phyloP scores from a whole-genome alignment of 2,113 vertebrate species.

The Platysteira castanea region DNA sequence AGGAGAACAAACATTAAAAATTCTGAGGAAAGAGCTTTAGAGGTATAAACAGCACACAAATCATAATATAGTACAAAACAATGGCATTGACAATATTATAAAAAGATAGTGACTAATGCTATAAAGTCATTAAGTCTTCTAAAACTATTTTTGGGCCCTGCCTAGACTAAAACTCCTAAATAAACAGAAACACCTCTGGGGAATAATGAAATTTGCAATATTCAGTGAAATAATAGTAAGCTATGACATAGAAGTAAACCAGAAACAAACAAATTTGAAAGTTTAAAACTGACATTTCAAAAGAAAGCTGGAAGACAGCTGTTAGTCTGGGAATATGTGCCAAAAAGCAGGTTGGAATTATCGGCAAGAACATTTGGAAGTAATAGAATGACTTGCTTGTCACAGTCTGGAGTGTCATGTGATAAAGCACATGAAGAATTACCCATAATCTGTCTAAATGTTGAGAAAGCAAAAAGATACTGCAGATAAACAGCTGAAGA shows the following conservation, averaged over 20 bases:
- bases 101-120: neutral
- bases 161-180: neutral
- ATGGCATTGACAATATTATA: neutral
- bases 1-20: neutral
- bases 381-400: neutral
- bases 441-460: neutral
- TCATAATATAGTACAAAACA: neutral
- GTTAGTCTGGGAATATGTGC: neutral
- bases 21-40: neutral
- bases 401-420: neutral
- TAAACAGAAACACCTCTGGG: neutral
- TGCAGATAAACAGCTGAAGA: neutral
- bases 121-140: neutral
- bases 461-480: neutral
- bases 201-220: neutral
- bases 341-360: neutral
- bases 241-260: neutral
- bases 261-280: neutral
- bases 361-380: neutral
- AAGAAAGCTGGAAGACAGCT: neutral
- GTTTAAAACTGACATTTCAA: neutral
- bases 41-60: neutral
- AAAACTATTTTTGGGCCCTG: neutral
- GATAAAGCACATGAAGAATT: neutral
- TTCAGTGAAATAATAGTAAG: neutral